Evolutionary conservation across 92 coral and sea anemone species (phyloP), one percentile per base, ranked within the genome.

Genomic region (Parazoanthus atlanticus): DNA sequence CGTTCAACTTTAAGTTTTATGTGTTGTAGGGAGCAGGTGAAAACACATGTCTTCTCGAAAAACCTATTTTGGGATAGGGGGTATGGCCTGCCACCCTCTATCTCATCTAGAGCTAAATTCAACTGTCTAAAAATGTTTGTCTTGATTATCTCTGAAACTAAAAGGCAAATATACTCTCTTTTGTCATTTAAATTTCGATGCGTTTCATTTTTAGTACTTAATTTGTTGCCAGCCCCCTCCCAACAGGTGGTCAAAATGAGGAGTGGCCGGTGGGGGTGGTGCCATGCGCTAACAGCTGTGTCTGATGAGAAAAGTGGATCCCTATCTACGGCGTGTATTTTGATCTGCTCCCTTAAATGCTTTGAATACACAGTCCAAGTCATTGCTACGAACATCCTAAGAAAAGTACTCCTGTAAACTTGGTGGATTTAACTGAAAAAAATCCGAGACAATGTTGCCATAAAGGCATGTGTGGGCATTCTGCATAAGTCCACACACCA

Each of bases 391-490:
- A 73, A 41, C 29, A 58, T 1, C 47, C 72, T 71, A 84, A 49
- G 43, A 84, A 64, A 70, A 70, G 74, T 84, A 84, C 31, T 84
- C 88, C 88, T 84, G 88, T 8, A 43, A 43, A 49, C 56, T 72
- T 81, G 88, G 90, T 79, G 86, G 32, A 38, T 79, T 66, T 30
- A 79, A 61, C 65, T 33, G 74, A 88, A 88, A 88, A 79, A 46
- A 88, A 88, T 88, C 86, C 34, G 84, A 88, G 56, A 88, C 76
- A 30, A 78, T 88, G 84, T 78, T 88, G 28, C 90, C 90, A 79
- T 78, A 78, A 10, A 88, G 52, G 75, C 90, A 88, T 58, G 90
- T 88, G 86, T 88, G 90, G 76, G 90, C 85, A 61, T 78, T 79
- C 67, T 88, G 86, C 16, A 79, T 73, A 65, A 88, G 31, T 79